phyloP scores from a whole-genome alignment of 2,888 invertebrate species.

The Cataglyphis rosenhaueri region DNA sequence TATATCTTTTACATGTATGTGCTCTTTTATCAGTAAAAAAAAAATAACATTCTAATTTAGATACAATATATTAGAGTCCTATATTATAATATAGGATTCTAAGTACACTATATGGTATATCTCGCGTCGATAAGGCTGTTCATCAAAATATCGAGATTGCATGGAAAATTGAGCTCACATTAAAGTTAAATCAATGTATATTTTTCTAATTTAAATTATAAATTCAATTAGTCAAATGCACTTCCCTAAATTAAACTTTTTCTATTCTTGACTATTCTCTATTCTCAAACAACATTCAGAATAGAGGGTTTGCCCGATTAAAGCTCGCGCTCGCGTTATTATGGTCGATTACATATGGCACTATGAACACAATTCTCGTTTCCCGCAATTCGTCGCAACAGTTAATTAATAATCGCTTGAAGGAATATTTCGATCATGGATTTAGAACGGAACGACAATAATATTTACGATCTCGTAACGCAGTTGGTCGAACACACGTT shows the following conservation, averaged over 20 bases:
- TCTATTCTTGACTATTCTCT: background rate
- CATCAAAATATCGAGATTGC: too few species aligned
- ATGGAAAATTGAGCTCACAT: too few species aligned
- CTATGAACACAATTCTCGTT: conserved; percentile 17
- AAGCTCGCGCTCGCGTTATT: conserved; percentile 14
- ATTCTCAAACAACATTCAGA: background rate
- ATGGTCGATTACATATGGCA: conserved; percentile 42
- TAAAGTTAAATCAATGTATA: too few species aligned
- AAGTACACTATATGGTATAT: too few species aligned
- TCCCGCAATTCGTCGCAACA: conserved; percentile 38
- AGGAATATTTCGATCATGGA: conserved; percentile 67
- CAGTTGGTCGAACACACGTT: conserved; percentile 77
- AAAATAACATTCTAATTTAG: too few species aligned
- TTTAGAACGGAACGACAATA: conserved; percentile 61
- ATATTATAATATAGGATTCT: too few species aligned
- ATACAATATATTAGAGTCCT: too few species aligned
- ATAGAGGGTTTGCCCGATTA: background rate
- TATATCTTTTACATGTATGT: background rate
- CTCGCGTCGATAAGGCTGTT: too few species aligned
- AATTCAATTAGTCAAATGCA: too few species aligned
- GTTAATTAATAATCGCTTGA: conserved; percentile 31
- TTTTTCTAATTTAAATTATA: too few species aligned
- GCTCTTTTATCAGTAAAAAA: too few species aligned
- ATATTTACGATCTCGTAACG: conserved; percentile 80
- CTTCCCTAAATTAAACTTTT: too few species aligned